Base-by-base conservation (phyloP, 2,113 vertebrate species). In the Indicator indicator region DNA sequence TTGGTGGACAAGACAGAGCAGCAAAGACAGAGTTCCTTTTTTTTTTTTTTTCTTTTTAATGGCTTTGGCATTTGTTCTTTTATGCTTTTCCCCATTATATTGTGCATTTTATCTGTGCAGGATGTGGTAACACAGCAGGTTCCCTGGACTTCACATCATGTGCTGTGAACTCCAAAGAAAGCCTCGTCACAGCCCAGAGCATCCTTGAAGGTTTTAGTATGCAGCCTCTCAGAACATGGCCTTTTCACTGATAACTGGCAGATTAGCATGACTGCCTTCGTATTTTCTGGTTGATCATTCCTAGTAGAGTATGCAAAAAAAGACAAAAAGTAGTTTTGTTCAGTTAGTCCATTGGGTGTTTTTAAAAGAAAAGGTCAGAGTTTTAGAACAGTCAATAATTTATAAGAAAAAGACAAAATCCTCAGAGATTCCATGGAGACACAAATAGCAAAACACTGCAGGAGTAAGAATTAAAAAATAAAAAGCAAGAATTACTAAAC, bases 101-200 rank as follows among this genome's bases (percentile, higher is more conserved):
- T 30, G 23, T n/a, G 13, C 36, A 52, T 46, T 79, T 44, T 30
- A 36, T 26, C 33, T 69, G 28, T 74, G 33, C 67, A 78, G 40
- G 11, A 68, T 2, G 32, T 40, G 40, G 9, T 38, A 38, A 16
- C 42, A 40, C 32, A 56, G 33, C 16, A 68, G 40, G 42, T 27
- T 73, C 23, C 24, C 36, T 73, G 18, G 27, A 83, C 55, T 19
- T 16, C 44, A 19, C 14, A 21, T 30, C 23, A 68, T 42, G 27
- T 36, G 17, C 46, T 68, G 33, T 58, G 77, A 68, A 21, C 9
- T 52, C 23, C 67, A 68, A 9, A 12, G 33, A 38, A 6, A 52
- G 11, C 5, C 33, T 38, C 2, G 0, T 36, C 0, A 0, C 14
- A 85, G 36, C 70, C n/a, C 52, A 14, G 17, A 42, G 44, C 44